Percentiles rank a stretch among this genome's conserved stretches.
phyloP scores from a whole-genome alignment of 2,113 vertebrate genomes.

The Anoplopoma fimbria region DNA sequence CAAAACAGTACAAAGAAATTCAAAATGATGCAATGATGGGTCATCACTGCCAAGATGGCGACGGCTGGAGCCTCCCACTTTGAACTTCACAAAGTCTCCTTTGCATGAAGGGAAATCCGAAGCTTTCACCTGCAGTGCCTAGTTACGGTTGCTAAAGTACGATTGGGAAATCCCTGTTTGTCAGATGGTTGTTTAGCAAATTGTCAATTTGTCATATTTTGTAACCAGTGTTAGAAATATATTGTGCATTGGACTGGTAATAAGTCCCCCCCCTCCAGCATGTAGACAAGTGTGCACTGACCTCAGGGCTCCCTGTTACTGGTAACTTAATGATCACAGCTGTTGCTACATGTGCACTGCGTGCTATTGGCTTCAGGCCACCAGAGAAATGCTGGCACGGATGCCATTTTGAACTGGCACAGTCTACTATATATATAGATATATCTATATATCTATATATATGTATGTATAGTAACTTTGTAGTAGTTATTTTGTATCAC shows the following conservation, averaged over 20 bases:
- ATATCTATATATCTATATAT: constrained; percentile 8
- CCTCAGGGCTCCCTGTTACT: constrained; percentile 26
- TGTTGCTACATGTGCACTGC: constrained; percentile 39
- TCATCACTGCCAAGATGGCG: too few relatives aligned
- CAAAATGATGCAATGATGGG: too few relatives aligned
- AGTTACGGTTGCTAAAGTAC: not conserved
- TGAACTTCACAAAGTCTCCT: not conserved
- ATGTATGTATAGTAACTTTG: constrained; percentile 1
- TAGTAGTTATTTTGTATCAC: constrained; percentile 20
- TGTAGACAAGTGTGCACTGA: constrained; percentile 37
- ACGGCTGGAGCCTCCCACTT: not conserved
- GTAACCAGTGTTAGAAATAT: not conserved
- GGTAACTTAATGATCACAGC: constrained; percentile 57
- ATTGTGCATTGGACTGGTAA: constrained; percentile 2
- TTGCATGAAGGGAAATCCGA: not conserved
- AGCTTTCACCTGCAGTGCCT: not conserved
- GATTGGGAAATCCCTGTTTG: not conserved
- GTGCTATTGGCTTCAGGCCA: constrained; percentile 40
- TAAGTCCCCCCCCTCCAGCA: not conserved
- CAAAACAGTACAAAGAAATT: too few relatives aligned
- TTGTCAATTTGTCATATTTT: constrained; percentile 5
- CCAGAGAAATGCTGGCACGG: constrained; percentile 17
- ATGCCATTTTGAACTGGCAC: constrained; percentile 28
- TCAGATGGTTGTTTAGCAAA: not conserved
- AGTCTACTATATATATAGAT: constrained; percentile 4